Conservation (phyloP, 2,113 vertebrate genomes). For the Pardalotus punctatus region DNA sequence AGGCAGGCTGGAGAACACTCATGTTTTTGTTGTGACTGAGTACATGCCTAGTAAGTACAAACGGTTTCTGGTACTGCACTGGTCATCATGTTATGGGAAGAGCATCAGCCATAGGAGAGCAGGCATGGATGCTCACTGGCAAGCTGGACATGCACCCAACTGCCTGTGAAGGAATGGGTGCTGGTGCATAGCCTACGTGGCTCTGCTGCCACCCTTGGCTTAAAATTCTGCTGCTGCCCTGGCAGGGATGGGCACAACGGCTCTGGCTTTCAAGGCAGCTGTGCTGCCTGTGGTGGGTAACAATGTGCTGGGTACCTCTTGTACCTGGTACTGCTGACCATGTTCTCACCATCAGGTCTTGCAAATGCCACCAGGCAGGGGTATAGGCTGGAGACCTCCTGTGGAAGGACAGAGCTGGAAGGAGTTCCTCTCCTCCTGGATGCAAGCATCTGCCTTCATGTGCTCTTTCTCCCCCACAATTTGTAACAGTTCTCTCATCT, state of each 20-base stretch:
- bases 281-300: background rate
- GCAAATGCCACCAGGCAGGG: background rate
- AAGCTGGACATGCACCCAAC: background rate
- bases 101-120: background rate
- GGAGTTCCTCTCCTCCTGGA: background rate
- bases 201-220: background rate
- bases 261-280: background rate
- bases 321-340: background rate
- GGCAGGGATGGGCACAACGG: background rate
- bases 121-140: background rate
- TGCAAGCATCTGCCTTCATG: background rate
- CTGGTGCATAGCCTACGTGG: background rate
- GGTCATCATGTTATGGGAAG: background rate
- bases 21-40: background rate
- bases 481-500: background rate
- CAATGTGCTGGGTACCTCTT: background rate
- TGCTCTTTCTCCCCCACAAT: background rate
- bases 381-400: background rate
- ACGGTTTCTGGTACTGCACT: background rate
- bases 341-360: rapidly evolving
- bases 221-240: background rate
- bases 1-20: background rate
- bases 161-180: background rate
- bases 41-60: background rate
- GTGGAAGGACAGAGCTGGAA: background rate